Evolutionary conservation across 2,888 invertebrate genomes (phyloP), one percentile per base, ranked within the genome.

Genomic region (Epicampocera succincta): DNA sequence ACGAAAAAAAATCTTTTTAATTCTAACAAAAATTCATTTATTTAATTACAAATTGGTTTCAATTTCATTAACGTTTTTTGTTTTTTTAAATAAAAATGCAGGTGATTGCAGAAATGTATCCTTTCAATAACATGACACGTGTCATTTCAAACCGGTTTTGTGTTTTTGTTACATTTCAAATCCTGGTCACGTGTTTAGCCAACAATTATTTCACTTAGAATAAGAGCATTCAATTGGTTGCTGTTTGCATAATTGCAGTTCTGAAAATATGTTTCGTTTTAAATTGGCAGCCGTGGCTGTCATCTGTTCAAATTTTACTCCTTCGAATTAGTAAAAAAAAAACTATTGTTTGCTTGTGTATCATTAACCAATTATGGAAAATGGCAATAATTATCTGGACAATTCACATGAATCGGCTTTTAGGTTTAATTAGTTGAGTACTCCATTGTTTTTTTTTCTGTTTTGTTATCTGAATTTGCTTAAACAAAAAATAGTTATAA

Each of bases 401-500:
- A 82, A 74, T 82, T 60, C 69, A 78, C 74, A 77, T 78, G 74
- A 74, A 60, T 66, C 71, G 74, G 60, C 78, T 82, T 74, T 82
- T 82, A 74, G 21, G 46, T 66, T 78, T 82, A 82, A 82, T 82
- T 82, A 71, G 60, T 42, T 46, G 65, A 65, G 63, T 63, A 33
- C 15, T 21, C 33, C 13, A 42, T 25, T 60, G n/a, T 33, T 8
- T 33, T 33, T 33, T 33, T 5, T 5, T 33, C 8, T 33, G 3
- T 33, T 25, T 25, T 25, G 25, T n/a, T n/a, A n/a, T n/a, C 25
- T 2, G 3, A 33, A 33, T 33, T 6, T 9, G 33, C 8, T 33
- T 1, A 33, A 33, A 33, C 33, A 9, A 8, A 33, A 3, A 9
- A 33, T 8, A 33, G 1, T 33, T 33, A 9, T 33, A 9, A 6